Conservation (phyloP, 1,140 invertebrate genomes). For the Drosophila ogumai region DNA sequence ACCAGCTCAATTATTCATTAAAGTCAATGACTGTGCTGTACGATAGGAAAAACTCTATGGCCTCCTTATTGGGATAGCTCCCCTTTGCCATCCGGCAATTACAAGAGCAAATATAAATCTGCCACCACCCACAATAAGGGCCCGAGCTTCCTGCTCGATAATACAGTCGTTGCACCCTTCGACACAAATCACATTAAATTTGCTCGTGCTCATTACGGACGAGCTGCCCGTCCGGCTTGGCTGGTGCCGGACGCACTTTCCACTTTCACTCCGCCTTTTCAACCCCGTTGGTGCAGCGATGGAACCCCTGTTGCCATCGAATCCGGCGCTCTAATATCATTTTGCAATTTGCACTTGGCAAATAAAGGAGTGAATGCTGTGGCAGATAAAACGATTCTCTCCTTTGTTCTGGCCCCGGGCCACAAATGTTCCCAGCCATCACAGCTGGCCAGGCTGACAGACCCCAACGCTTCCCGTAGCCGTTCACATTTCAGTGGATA, state of each 20-base stretch:
- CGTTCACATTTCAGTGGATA: slow-evolving; percentile 75
- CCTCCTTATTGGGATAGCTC: slow-evolving; percentile 47
- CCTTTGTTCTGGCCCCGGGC: slow-evolving; percentile 71
- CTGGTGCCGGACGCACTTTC: slow-evolving; percentile 66
- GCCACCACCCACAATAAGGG: slow-evolving; percentile 38
- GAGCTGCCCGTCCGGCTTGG: slow-evolving; percentile 50
- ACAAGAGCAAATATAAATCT: slow-evolving; percentile 74
- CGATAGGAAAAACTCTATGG: slow-evolving; percentile 24
- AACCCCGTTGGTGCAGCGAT: slow-evolving; percentile 21
- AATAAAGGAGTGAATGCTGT: slow-evolving; percentile 83
- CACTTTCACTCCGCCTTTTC: slow-evolving; percentile 50
- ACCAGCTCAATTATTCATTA: slow-evolving; percentile 73
- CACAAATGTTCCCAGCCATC: slow-evolving; percentile 35
- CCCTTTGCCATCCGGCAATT: slow-evolving; percentile 60
- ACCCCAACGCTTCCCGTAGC: slow-evolving; percentile 48
- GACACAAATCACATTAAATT: slow-evolving; percentile 82
- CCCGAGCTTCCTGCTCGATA: slow-evolving; percentile 35
- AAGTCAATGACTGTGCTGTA: slow-evolving; percentile 69
- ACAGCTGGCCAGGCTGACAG: slow-evolving; percentile 21
- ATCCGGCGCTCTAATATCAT: slow-evolving; percentile 69
- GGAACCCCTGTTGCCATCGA: slow-evolving; percentile 17
- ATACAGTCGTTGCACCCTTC: slow-evolving; percentile 69
- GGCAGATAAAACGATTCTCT: slow-evolving; percentile 73
- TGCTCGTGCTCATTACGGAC: slow-evolving; percentile 74
- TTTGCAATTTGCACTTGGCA: slow-evolving; percentile 84